Evolutionary conservation across 2,888 invertebrate species (phyloP).

Genomic region (Platynereis dumerilii): DNA sequence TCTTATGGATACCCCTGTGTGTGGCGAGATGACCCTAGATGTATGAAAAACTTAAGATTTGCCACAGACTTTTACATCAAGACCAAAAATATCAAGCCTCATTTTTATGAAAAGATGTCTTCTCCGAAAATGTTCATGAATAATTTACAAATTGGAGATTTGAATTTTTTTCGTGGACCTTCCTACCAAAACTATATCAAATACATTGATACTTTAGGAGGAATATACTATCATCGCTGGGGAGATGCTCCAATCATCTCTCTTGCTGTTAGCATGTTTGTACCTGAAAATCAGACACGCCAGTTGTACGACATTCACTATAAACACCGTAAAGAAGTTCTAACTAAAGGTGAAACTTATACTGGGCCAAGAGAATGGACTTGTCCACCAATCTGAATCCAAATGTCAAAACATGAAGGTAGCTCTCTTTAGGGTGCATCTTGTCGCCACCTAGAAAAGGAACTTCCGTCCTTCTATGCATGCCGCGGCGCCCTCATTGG

Average conservation of each 20-base stretch:
- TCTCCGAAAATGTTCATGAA: slow-evolving; percentile 33
- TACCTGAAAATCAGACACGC: slow-evolving; percentile 25
- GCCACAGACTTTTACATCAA: slow-evolving; percentile 26
- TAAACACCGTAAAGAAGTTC: slow-evolving; percentile 22
- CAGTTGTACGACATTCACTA: slow-evolving; percentile 34
- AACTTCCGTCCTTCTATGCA: too few species aligned
- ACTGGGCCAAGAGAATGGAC: too few species aligned
- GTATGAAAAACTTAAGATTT: slow-evolving; percentile 32
- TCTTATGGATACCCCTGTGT: slow-evolving; percentile 35
- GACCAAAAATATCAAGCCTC: slow-evolving; percentile 13
- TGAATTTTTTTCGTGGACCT: slow-evolving; percentile 30
- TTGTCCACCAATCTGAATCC: too few species aligned
- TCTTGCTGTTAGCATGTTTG: slow-evolving; percentile 37
- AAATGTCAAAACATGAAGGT: too few species aligned
- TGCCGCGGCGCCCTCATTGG: too few species aligned
- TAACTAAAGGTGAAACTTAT: too few species aligned
- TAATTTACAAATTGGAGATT: slow-evolving; percentile 37
- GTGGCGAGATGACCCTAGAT: slow-evolving; percentile 21
- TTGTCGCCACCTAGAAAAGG: too few species aligned
- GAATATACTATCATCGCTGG: slow-evolving; percentile 40
- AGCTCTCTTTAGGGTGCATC: too few species aligned
- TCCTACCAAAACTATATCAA: slow-evolving; percentile 31
- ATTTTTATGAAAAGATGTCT: slow-evolving; percentile 29
- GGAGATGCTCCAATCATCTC: slow-evolving; percentile 41
- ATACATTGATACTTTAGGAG: slow-evolving; percentile 35